phyloP scores from a whole-genome alignment of 2,113 vertebrate species.

The Lycaon pictus region DNA sequence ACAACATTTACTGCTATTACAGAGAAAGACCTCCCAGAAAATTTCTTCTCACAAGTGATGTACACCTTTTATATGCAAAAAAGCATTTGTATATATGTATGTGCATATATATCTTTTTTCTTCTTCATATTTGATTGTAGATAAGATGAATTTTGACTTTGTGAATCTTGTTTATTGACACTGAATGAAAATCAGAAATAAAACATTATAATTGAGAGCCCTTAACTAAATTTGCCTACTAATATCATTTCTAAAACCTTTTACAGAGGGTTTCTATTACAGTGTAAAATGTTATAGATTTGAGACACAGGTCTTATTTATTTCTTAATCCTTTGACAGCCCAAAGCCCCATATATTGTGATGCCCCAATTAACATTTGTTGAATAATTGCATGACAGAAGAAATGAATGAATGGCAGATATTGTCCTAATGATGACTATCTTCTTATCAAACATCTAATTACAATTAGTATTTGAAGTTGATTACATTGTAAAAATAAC shows the following conservation, averaged over 20 bases:
- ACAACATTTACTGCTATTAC: not conserved
- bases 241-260: not conserved
- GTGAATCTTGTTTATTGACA: not conserved
- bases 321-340: not conserved
- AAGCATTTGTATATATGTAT: not conserved
- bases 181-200: not conserved
- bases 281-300: not conserved
- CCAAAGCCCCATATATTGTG: not conserved
- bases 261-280: not conserved
- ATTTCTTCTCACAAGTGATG: not conserved
- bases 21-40: not conserved
- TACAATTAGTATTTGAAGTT: not conserved
- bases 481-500: not conserved
- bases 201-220: not conserved
- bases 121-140: not conserved
- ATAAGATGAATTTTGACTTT: not conserved
- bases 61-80: not conserved
- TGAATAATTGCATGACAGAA: not conserved
- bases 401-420: not conserved
- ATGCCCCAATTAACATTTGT: not conserved
- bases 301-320: not conserved
- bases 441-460: not conserved
- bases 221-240: not conserved
- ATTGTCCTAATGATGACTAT: not conserved
- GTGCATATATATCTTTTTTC: not conserved